Evolutionary conservation across 2,888 invertebrate species (phyloP), one percentile per base, ranked within the genome.

Genomic region (Villa cingulata): DNA sequence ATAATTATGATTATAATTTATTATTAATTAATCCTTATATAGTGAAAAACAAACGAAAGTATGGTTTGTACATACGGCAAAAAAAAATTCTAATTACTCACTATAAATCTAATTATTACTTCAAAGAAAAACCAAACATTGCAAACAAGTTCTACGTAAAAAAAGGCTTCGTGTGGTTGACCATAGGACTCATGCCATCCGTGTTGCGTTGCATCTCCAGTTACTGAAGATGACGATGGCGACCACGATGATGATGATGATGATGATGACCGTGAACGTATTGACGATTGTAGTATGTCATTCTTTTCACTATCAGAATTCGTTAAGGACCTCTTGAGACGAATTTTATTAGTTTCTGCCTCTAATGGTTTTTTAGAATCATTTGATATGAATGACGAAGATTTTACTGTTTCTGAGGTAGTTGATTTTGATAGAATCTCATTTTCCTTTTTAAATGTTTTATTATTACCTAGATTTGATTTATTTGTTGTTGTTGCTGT

Each of bases 41-140:
- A n/a, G n/a, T n/a, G n/a, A n/a, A n/a, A n/a, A n/a, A n/a, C n/a
- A n/a, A n/a, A n/a, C n/a, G n/a, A n/a, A n/a, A n/a, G n/a, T n/a
- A n/a, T n/a, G n/a, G n/a, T n/a, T n/a, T n/a, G n/a, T n/a, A n/a
- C n/a, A n/a, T n/a, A n/a, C n/a, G n/a, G n/a, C n/a, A n/a, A n/a
- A n/a, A n/a, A n/a, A n/a, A n/a, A n/a, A n/a, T 14, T 32, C n/a
- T n/a, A n/a, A n/a, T 54, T 56, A 81, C 84, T 79, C 65, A 94
- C 92, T 66, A 90, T 78, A 62, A 87, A 82, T 57, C 92, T 76
- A 50, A 90, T 83, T 47, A 86, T 75, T 51, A 96, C 79, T 65
- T 96, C 95, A 58, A 95, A 83, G 2, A 92, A 90, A 72, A 96
- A 95, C 94, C 94, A 96, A 34, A 88, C 83, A 63, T 95, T 95